These are phyloP conservation scores for Drosophila monieri DNA, from an alignment of 2,888 invertebrate genomes.

Conservation along the genomic window DNA sequence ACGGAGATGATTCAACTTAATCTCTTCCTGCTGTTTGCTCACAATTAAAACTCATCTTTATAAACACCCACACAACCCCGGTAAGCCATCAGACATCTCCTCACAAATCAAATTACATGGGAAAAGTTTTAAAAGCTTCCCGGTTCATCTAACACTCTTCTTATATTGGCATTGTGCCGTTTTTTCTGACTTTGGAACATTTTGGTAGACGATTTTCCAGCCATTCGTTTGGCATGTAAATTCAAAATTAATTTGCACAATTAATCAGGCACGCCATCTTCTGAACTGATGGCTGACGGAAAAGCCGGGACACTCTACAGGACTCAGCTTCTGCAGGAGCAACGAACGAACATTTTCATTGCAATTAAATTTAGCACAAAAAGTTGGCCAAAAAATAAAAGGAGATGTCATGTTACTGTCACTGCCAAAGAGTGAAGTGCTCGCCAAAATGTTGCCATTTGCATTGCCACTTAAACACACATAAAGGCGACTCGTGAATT, in stretches of 20 bases:
- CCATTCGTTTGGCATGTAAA: constrained; percentile 58
- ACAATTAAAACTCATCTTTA: not conserved
- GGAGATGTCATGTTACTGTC: constrained; percentile 71
- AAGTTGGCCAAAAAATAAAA: constrained; percentile 46
- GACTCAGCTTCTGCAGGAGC: constrained; percentile 52
- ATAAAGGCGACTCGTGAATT: constrained; percentile 55
- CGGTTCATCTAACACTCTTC: constrained; percentile 1
- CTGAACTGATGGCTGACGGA: constrained; percentile 45
- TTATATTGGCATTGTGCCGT: constrained; percentile 17
- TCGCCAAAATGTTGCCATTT: constrained; percentile 76
- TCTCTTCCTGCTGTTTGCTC: no score
- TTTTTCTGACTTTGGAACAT: constrained; percentile 36
- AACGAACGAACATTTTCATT: constrained; percentile 69
- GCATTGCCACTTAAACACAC: constrained; percentile 80
- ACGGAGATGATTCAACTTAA: not conserved
- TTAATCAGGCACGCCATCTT: constrained; percentile 63
- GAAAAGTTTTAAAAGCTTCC: constrained; percentile 29
- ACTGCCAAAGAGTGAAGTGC: constrained; percentile 63
- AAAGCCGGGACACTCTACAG: constrained; percentile 51
- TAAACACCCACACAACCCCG: not conserved
- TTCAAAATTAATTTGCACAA: constrained; percentile 71
- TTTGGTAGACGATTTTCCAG: constrained; percentile 47
- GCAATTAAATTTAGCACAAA: constrained; percentile 76
- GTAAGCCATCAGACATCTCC: constrained; percentile 13
- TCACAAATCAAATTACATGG: constrained; percentile 39